phyloP scores from a whole-genome alignment of 2,888 invertebrate species.

The Ischnus inquisitorius region DNA sequence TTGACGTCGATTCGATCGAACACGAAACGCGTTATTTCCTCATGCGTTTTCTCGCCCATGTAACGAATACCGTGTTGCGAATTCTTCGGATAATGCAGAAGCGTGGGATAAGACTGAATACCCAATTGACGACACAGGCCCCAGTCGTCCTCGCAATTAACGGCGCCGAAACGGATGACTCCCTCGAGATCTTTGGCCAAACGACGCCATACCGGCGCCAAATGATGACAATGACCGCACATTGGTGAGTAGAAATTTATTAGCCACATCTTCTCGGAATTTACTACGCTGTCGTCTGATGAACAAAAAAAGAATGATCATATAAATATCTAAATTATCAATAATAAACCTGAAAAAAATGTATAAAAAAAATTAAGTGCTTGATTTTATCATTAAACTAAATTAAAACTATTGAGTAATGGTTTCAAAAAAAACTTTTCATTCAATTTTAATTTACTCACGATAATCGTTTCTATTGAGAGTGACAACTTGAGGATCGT shows the following conservation, averaged over 20 bases:
- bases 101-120: slow-evolving; percentile 91
- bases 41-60: slow-evolving; percentile 72
- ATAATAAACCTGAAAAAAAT: neutral
- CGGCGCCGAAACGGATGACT: slow-evolving; percentile 92
- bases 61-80: slow-evolving; percentile 76
- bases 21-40: slow-evolving; percentile 76
- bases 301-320: slow-evolving; percentile 56
- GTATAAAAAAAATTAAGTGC: slow-evolving; percentile 5
- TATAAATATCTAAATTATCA: neutral
- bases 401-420: neutral
- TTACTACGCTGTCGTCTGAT: slow-evolving; percentile 85
- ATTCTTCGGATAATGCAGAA: slow-evolving; percentile 89
- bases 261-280: slow-evolving; percentile 91
- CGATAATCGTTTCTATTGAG: slow-evolving; percentile 92
- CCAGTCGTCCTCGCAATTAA: slow-evolving; percentile 95
- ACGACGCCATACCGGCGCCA: slow-evolving; percentile 94
- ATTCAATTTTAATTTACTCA: slow-evolving; percentile 84
- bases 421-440: neutral
- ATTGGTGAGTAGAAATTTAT: slow-evolving; percentile 95
- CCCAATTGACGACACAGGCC: slow-evolving; percentile 91
- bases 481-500: slow-evolving; percentile 93
- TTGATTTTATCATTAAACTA: too few relatives aligned
- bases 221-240: slow-evolving; percentile 93
- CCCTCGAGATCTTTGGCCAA: slow-evolving; percentile 92
- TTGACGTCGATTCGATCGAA: slow-evolving; percentile 76